Conservation (phyloP, 2,888 invertebrate genomes). For the Synanthedon andrenaeformis region DNA sequence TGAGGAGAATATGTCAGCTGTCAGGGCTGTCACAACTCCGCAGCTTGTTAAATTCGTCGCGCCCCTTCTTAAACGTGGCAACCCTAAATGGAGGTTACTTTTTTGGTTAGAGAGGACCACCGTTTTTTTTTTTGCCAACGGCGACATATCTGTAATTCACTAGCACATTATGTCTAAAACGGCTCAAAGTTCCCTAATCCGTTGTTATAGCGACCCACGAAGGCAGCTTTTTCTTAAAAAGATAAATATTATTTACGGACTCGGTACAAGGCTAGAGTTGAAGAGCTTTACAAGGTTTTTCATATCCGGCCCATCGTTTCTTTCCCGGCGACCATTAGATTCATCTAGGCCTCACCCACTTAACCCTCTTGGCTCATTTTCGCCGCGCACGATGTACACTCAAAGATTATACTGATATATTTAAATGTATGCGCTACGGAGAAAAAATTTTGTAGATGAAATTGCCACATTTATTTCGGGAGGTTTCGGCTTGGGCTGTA, state of each 20-base stretch:
- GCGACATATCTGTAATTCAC: conserved; percentile 36
- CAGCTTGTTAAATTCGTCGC: conserved; percentile 61
- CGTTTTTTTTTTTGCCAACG: conserved; percentile 40
- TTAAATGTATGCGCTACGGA: conserved; percentile 49
- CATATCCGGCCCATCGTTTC: conserved; percentile 16
- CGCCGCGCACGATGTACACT: conserved; percentile 31
- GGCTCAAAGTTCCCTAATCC: conserved; percentile 13
- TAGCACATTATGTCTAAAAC: conserved; percentile 28
- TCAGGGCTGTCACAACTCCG: conserved; percentile 63
- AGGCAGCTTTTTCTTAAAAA: conserved; percentile 13
- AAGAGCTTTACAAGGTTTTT: neutral
- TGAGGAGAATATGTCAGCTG: conserved; percentile 64
- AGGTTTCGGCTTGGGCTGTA: conserved; percentile 33
- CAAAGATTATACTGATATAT: conserved; percentile 56
- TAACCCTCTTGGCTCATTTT: conserved; percentile 30
- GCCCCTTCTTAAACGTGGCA: conserved; percentile 41
- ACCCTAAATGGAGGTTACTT: conserved; percentile 51
- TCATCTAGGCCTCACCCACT: conserved; percentile 21
- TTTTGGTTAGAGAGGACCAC: conserved; percentile 44
- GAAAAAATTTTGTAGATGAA: conserved; percentile 44
- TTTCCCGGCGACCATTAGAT: conserved; percentile 22
- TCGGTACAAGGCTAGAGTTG: conserved; percentile 7
- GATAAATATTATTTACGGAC: conserved; percentile 12
- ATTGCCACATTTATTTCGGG: conserved; percentile 52
- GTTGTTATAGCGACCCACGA: conserved; percentile 7